Conservation (phyloP, 2,797 vertebrate species). For the Sebastiscus tertius region DNA sequence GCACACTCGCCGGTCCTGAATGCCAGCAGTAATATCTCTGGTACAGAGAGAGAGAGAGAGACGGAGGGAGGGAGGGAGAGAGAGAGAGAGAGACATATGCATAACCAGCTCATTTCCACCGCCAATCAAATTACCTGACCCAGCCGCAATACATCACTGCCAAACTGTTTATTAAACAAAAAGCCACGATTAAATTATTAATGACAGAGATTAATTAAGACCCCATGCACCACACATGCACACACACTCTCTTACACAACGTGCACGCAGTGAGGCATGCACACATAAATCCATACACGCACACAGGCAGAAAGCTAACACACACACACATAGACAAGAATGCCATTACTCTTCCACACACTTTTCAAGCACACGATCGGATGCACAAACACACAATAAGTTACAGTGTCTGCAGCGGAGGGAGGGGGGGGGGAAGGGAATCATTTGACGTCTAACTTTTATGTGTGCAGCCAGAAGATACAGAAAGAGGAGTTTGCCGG, state of each 20-base stretch:
- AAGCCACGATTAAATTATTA: slow-evolving; percentile 85
- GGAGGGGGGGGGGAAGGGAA: neutral
- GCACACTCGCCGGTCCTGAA: slow-evolving; percentile 61
- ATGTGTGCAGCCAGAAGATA: slow-evolving; percentile 4
- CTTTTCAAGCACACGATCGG: slow-evolving; percentile 12
- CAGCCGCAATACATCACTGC: slow-evolving; percentile 82
- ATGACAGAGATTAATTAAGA: slow-evolving; percentile 84
- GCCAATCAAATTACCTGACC: slow-evolving; percentile 84
- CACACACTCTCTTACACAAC: neutral
- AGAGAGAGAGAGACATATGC: slow-evolving; percentile 66
- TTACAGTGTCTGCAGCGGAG: slow-evolving; percentile 16
- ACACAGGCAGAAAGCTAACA: neutral
- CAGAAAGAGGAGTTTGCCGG: neutral
- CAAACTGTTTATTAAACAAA: slow-evolving; percentile 85
- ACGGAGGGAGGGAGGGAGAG: slow-evolving; percentile 35
- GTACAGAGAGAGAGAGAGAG: slow-evolving; percentile 7
- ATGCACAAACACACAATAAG: slow-evolving; percentile 24
- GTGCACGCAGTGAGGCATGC: neutral
- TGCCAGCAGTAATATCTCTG: slow-evolving; percentile 76
- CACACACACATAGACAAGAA: slow-evolving; percentile 14
- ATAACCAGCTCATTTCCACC: slow-evolving; percentile 80
- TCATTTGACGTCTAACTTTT: slow-evolving; percentile 38
- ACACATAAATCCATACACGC: slow-evolving; percentile 22
- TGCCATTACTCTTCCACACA: slow-evolving; percentile 29
- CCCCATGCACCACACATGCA: slow-evolving; percentile 24